Evolutionary conservation across 2,113 vertebrate species (phyloP), one percentile per base, ranked within the genome.

Genomic region (Saguinus imperator): DNA sequence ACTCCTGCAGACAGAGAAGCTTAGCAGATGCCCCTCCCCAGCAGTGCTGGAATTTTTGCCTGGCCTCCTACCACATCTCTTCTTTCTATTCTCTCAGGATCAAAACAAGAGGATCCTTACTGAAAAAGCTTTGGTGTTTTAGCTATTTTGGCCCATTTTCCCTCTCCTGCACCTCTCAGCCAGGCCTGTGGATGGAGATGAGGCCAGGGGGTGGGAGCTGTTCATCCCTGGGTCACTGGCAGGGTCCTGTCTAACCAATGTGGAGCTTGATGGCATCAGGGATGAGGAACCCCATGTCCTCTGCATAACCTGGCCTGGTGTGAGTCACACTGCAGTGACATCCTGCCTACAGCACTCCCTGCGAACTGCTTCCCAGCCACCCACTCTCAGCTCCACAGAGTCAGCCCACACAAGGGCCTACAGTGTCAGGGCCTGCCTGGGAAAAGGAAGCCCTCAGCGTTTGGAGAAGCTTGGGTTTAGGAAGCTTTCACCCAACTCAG

Each of bases 261-360:
- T 52, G 37, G 66, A 43, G 27, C 29, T 6, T 8, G 0, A 1
- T 70, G 84, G 48, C 21, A 37, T 20, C 50, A 87, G 88, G 21
- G 50, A 68, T 17, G n/a, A 95, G 89, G 97, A 95, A 97, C 95
- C 84, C 86, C 52, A 57, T 96, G 97, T 96, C 95, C 97, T 98
- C 97, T 96, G 96, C 83, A 88, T 87, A 96, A 90, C 87, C 73
- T 87, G 96, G 70, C 52, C 0, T 1, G 64, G 81, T 89, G 95
- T 96, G 95, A 92, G 92, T 97, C 37, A 94, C 92, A 95, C 93
- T 52, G 81, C 85, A 89, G 91, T 87, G 96, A 97, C 83, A 45
- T 83, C 86, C 83, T 96, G 92, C 96, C 94, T 87, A 73, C 66
- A 48, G 94, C 91, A 83, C 94, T 76, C 83, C 81, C 79, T 95